phyloP scores from a whole-genome alignment of 2,113 vertebrate genomes.

The Pelodiscus sinensis region DNA sequence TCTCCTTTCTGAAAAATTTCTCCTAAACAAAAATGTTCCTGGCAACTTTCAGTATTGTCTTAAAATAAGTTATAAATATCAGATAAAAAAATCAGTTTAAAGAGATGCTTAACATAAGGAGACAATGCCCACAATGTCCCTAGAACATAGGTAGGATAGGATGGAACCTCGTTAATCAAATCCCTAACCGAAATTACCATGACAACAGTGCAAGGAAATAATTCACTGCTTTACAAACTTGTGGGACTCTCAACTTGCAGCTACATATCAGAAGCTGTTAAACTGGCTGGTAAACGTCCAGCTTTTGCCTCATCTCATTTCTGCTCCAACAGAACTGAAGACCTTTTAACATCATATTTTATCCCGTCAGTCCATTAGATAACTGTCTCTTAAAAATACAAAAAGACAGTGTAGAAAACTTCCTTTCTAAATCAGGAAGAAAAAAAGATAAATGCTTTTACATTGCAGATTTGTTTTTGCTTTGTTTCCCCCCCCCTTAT shows the following conservation, averaged over 20 bases:
- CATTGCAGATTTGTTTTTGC: background rate
- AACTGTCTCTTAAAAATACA: background rate
- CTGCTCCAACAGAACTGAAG: background rate
- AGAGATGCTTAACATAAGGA: too few relatives aligned
- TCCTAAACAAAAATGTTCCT: background rate
- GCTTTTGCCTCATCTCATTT: background rate
- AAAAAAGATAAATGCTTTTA: background rate
- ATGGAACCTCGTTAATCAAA: background rate
- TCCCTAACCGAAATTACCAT: background rate
- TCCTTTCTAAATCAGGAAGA: background rate
- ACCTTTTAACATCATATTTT: background rate
- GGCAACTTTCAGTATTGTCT: background rate
- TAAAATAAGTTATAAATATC: background rate
- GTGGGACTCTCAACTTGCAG: conserved; percentile 21
- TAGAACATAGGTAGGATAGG: background rate
- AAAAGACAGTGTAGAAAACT: background rate
- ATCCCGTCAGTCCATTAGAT: background rate
- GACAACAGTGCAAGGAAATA: background rate
- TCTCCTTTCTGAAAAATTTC: background rate
- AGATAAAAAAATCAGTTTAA: too few relatives aligned
- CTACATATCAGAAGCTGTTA: background rate
- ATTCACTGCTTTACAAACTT: background rate
- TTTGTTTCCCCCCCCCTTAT: background rate
- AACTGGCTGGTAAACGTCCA: conserved; percentile 5
- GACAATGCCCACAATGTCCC: background rate